Evolutionary conservation across 2,797 vertebrate genomes (phyloP).

Genomic region (Etheostoma perlongum): DNA sequence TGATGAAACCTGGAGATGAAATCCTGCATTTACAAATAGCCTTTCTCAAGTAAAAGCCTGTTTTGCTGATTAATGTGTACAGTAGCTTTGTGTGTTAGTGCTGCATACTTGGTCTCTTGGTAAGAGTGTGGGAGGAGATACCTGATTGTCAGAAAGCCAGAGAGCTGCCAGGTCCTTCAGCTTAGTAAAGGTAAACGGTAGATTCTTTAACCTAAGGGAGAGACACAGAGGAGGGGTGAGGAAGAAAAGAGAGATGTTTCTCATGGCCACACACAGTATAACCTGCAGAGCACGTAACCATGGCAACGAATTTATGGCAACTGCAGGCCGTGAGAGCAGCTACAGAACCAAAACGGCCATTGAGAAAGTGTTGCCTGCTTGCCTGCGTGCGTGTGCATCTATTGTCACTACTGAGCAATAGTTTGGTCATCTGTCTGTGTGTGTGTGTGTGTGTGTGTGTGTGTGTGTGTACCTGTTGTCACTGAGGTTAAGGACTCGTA

Average conservation of each 20-base stretch:
- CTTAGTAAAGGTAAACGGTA: slow-evolving; percentile 98
- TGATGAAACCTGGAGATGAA: not conserved
- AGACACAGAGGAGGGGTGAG: slow-evolving; percentile 36
- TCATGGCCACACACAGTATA: slow-evolving; percentile 72
- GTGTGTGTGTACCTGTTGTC: slow-evolving; percentile 93
- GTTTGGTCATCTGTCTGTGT: slow-evolving; percentile 6
- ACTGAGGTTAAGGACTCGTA: slow-evolving; percentile 96
- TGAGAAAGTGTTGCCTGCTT: slow-evolving; percentile 55
- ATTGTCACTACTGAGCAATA: slow-evolving; percentile 32
- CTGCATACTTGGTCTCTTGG: not conserved
- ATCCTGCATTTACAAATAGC: not conserved
- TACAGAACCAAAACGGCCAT: slow-evolving; percentile 50
- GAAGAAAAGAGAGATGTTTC: slow-evolving; percentile 61
- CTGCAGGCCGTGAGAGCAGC: slow-evolving; percentile 41
- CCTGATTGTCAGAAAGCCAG: slow-evolving; percentile 99
- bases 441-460: slow-evolving; percentile 38
- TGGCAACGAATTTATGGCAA: slow-evolving; percentile 77
- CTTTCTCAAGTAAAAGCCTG: not conserved
- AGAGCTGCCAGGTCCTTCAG: slow-evolving; percentile 98
- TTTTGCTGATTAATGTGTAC: slow-evolving; percentile 1
- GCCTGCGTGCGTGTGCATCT: not conserved
- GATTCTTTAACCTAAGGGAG: slow-evolving; percentile 93
- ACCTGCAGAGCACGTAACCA: slow-evolving; percentile 71
- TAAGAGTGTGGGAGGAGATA: slow-evolving; percentile 66
- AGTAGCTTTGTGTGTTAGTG: slow-evolving; percentile 4